phyloP scores from a whole-genome alignment of 2,113 vertebrate species.

The Pachycephala philippinensis region DNA sequence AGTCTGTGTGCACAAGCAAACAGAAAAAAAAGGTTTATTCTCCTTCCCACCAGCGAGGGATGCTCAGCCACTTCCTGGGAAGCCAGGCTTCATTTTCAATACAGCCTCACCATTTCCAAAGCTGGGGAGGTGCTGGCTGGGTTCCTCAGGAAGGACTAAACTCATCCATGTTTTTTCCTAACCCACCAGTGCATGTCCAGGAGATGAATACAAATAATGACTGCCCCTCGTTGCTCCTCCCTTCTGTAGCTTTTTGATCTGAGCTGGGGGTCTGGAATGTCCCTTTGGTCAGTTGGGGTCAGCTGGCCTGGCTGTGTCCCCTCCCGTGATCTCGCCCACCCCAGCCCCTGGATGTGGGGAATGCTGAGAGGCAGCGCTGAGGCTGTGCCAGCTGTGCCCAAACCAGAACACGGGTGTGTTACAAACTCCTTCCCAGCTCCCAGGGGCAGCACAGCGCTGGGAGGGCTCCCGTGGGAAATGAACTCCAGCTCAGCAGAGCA shows the following conservation, averaged over 20 bases:
- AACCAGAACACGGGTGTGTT: rapidly evolving
- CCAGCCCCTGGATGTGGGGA: not conserved
- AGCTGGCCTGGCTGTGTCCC: not conserved
- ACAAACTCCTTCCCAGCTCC: not conserved
- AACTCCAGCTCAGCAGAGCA: not conserved
- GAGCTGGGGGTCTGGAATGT: not conserved
- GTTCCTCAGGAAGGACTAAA: not conserved
- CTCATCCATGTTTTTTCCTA: not conserved
- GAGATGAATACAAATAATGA: not conserved
- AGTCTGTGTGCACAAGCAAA: not conserved
- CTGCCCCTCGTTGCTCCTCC: rapidly evolving
- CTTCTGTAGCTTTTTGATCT: not conserved
- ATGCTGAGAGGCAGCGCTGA: not conserved
- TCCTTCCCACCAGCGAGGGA: not conserved
- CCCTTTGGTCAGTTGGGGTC: not conserved
- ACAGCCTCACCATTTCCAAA: not conserved
- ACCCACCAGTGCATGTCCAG: not conserved
- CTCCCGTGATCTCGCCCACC: rapidly evolving
- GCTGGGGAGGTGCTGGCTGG: not conserved
- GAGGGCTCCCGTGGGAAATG: not conserved
- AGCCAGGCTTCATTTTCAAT: rapidly evolving
- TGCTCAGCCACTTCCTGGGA: not conserved
- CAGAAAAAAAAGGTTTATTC: not conserved
- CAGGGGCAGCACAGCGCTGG: not conserved
- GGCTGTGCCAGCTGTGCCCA: not conserved